Percentiles rank a stretch among this genome's conserved stretches.
Evolutionary conservation across 64 coral and sea anemone species (phyloP).

Genomic region (Montipora foliosa): DNA sequence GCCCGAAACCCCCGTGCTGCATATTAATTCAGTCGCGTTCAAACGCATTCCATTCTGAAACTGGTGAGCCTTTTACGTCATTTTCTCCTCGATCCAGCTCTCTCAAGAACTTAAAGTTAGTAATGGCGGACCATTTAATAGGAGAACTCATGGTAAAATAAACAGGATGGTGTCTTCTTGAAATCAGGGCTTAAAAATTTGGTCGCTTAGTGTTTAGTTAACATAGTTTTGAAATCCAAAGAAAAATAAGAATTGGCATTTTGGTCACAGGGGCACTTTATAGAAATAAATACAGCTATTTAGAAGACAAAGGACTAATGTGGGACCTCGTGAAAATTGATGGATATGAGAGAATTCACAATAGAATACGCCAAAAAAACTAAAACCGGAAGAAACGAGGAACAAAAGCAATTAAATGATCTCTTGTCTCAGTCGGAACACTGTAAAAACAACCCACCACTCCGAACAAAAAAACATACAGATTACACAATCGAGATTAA

Average conservation of each 20-base stretch:
- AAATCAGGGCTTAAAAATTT: neutral
- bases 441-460: neutral
- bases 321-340: conserved; percentile 31
- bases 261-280: neutral
- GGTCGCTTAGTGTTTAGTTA: neutral
- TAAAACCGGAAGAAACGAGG: neutral
- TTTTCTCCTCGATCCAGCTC: too few relatives aligned
- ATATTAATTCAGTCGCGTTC: too few relatives aligned
- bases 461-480: neutral
- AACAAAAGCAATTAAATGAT: neutral
- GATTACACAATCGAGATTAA: neutral
- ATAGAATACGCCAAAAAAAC: neutral
- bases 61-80: too few relatives aligned
- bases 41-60: too few relatives aligned
- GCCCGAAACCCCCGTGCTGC: too few relatives aligned
- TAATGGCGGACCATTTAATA: too few relatives aligned
- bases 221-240: neutral
- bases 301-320: conserved; percentile 1
- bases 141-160: too few relatives aligned
- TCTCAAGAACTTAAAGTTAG: too few relatives aligned
- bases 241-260: neutral
- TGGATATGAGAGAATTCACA: conserved; percentile 29
- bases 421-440: neutral
- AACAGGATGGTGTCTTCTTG: too few relatives aligned
- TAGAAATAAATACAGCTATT: neutral